Evolutionary conservation across 1,140 invertebrate species (phyloP).

Genomic region (Phymastichus coffea): DNA sequence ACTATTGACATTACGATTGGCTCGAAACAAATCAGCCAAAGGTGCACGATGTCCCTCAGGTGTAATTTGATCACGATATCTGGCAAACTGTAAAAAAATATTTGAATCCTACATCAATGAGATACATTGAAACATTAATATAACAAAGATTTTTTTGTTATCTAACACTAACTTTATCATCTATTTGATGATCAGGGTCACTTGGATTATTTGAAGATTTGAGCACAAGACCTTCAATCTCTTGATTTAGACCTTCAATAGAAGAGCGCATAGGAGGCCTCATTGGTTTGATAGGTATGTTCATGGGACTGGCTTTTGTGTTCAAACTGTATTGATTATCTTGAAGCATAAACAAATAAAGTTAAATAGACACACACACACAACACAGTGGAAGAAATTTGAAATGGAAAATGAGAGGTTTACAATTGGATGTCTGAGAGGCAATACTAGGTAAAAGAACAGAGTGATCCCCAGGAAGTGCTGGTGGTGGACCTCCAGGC

Average conservation of each 20-base stretch:
- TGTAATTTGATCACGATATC: slow-evolving; percentile 61
- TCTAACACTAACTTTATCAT: slow-evolving; percentile 47
- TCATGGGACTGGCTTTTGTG: slow-evolving; percentile 61
- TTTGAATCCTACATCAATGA: no score
- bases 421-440: slow-evolving; percentile 51
- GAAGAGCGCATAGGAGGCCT: slow-evolving; percentile 74
- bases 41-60: slow-evolving; percentile 84
- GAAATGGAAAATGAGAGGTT: slow-evolving; percentile 18
- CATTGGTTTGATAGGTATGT: slow-evolving; percentile 61
- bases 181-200: slow-evolving; percentile 50
- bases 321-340: slow-evolving; percentile 55
- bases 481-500: slow-evolving; percentile 51
- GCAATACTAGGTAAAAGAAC: slow-evolving; percentile 54
- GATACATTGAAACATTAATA: background rate
- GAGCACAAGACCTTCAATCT: slow-evolving; percentile 75
- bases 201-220: slow-evolving; percentile 50
- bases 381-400: background rate
- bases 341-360: slow-evolving; percentile 29
- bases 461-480: slow-evolving; percentile 53
- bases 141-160: background rate
- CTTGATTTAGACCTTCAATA: slow-evolving; percentile 82
- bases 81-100: slow-evolving; percentile 45
- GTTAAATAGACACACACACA: background rate
- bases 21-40: slow-evolving; percentile 71
- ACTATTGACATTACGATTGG: slow-evolving; percentile 74